These are phyloP conservation scores for Pangasius macronema DNA, from an alignment of 2,797 vertebrate species.

Conservation along the genomic window DNA sequence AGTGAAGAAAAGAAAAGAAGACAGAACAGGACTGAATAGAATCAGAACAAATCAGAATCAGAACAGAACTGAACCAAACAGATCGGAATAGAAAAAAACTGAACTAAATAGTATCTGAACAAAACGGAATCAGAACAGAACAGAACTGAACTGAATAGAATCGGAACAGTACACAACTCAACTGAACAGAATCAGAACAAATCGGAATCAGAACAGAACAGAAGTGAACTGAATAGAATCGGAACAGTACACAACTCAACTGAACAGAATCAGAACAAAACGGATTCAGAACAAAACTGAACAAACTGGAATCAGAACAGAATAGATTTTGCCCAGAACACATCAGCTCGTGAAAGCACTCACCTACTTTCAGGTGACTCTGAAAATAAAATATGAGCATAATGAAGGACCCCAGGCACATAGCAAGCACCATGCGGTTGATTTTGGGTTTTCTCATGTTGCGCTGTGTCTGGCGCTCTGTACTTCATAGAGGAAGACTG, in stretches of 20 bases:
- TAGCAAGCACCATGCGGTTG: constrained; percentile 73
- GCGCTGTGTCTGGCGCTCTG: constrained; percentile 43
- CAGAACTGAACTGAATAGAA: neutral
- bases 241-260: neutral
- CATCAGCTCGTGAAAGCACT: constrained; percentile 50
- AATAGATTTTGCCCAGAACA: neutral
- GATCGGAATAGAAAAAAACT: too few relatives aligned
- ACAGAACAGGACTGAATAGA: neutral
- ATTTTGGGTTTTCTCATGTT: constrained; percentile 79
- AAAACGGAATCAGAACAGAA: neutral
- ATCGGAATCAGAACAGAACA: neutral
- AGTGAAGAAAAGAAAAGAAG: neutral
- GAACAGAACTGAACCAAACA: neutral
- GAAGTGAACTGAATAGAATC: neutral
- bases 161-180: neutral
- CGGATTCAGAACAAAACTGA: neutral
- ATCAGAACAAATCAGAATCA: neutral
- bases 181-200: neutral
- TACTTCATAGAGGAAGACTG: constrained; percentile 17
- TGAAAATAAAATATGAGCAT: constrained; percentile 82
- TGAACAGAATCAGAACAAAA: neutral
- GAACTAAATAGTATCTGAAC: too few relatives aligned
- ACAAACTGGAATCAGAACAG: neutral
- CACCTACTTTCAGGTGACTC: constrained; percentile 79
- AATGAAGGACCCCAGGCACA: constrained; percentile 79